Evolutionary conservation across 2,797 vertebrate genomes (phyloP), one percentile per base, ranked within the genome.

Genomic region (Phoeniculus purpureus): DNA sequence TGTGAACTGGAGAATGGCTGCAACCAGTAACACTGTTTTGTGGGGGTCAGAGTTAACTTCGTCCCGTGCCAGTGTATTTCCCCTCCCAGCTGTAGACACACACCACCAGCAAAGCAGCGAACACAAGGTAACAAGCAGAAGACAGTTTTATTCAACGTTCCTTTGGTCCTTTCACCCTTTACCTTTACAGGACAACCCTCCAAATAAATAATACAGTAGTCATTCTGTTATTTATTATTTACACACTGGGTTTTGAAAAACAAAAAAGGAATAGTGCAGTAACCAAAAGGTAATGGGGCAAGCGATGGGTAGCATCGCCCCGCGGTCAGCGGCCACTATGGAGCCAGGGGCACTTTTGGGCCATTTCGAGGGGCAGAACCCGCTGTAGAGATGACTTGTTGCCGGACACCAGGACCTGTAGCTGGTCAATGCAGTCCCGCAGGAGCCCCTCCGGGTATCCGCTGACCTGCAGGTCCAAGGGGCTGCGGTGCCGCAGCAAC

Each of bases 371-470:
- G 20, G 97, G 91, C 55, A 96, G 94, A 51, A 98, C 96, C 17
- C 92, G 87, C 18, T 96, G 95, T 88, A 99, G 25, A 26, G 97
- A 96, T 21, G 95, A 96, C 56, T 94, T 92, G 77, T 99, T 99
- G 58, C 99, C 96, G 18, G 98, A 98, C 85, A 98, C 98, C 78
- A 99, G 80, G 47, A 98, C 92, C 88, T 96, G 97, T 58, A 99
- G 96, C 82, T 98, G 98, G 72, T 96, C 96, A 96, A 97, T 96
- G 92, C 99, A 99, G 70, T 98, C 98, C 79, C 94, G 96, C 48
- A 97, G 94, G 27, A 97, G 68, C 17, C n/a, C 77, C 87, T 94
- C 81, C 0, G 96, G 26, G 87, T 98, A 97, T 37, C 87, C 96
- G 32, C 96, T 96, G 71, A 96, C 71, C 25, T 65, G 51, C 75